These are phyloP conservation scores for Diceros bicornis DNA, from an alignment of 2,797 vertebrate genomes.

Conservation along the genomic window DNA sequence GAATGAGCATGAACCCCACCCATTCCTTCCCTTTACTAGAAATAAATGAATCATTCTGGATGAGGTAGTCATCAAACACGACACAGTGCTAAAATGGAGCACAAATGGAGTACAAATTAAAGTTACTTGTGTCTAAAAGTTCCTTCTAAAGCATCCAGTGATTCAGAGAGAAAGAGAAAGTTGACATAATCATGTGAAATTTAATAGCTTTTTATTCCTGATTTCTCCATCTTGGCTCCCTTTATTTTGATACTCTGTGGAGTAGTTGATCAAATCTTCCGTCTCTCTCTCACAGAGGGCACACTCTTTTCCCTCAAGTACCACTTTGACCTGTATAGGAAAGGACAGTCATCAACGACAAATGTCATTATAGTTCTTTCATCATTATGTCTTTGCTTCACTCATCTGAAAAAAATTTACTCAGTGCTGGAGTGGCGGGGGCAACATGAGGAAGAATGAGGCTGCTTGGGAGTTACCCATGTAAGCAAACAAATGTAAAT, in stretches of 20 bases:
- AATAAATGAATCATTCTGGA: constrained; percentile 53
- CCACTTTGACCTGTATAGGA: neutral
- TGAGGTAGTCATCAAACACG: neutral
- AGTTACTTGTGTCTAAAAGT: constrained; percentile 54
- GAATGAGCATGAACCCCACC: neutral
- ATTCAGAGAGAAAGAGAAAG: constrained; percentile 59
- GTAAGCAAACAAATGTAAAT: neutral
- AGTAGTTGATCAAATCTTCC: neutral
- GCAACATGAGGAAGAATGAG: neutral
- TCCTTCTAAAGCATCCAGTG: neutral
- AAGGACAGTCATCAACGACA: neutral
- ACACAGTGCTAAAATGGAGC: neutral
- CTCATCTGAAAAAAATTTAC: neutral
- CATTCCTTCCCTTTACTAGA: constrained; percentile 28
- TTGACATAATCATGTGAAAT: neutral
- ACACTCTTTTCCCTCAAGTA: neutral
- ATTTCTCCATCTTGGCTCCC: neutral
- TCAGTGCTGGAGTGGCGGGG: neutral
- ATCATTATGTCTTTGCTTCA: neutral
- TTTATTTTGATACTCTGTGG: neutral
- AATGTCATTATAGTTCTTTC: neutral
- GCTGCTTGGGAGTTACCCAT: neutral
- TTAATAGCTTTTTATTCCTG: neutral
- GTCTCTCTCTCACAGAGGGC: neutral
- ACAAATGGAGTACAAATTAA: constrained; percentile 47